These are phyloP conservation scores for Euplexia lucipara DNA, from an alignment of 2,888 invertebrate genomes.

Conservation along the genomic window DNA sequence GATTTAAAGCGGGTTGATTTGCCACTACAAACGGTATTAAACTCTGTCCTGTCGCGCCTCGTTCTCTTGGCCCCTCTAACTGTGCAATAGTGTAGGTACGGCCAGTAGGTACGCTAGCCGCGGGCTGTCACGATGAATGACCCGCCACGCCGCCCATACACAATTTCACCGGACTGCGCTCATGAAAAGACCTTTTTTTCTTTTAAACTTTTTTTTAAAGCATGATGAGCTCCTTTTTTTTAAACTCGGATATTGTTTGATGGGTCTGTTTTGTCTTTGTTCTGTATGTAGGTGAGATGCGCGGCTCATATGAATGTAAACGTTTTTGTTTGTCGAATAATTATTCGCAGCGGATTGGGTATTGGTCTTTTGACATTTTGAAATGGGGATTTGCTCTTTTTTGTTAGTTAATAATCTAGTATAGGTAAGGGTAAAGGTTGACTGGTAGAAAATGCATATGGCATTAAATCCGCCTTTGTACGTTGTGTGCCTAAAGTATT, in stretches of 20 bases:
- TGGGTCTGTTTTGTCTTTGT: slow-evolving; percentile 53
- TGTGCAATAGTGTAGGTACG: slow-evolving; percentile 71
- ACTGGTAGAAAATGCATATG: too few species aligned
- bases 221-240: slow-evolving; percentile 63
- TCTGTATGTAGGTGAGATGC: slow-evolving; percentile 49
- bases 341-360: background rate
- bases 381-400: too few species aligned
- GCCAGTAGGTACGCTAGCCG: slow-evolving; percentile 83
- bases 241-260: slow-evolving; percentile 57
- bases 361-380: background rate
- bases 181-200: slow-evolving; percentile 79
- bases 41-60: background rate
- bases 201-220: slow-evolving; percentile 61
- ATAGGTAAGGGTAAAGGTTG: too few species aligned
- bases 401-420: too few species aligned
- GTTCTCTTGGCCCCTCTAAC: slow-evolving; percentile 26
- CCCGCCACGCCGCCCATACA: slow-evolving; percentile 83
- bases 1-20: too few species aligned
- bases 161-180: slow-evolving; percentile 75
- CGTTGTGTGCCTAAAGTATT: too few species aligned
- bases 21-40: too few species aligned
- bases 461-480: too few species aligned
- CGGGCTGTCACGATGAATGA: slow-evolving; percentile 88
- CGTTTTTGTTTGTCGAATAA: background rate
- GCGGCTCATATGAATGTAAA: background rate